Percentiles rank a stretch among this genome's conserved stretches.
phyloP scores from a whole-genome alignment of 2,797 vertebrate genomes.

The Pseudochirops corinnae region DNA sequence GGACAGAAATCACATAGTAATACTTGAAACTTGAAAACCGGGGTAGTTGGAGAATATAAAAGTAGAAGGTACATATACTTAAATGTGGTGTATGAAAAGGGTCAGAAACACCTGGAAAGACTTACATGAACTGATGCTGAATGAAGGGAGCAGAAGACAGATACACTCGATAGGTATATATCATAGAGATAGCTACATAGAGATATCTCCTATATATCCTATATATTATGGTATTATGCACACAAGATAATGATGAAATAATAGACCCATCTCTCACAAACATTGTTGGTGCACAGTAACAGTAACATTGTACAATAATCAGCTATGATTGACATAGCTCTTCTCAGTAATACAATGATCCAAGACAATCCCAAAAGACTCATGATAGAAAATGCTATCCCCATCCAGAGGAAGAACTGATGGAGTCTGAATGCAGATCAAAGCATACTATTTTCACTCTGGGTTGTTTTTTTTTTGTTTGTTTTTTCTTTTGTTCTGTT shows the following conservation, averaged over 20 bases:
- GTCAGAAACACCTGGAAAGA: slow-evolving; percentile 46
- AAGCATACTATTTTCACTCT: neutral
- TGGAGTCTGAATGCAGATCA: neutral
- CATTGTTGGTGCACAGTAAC: neutral
- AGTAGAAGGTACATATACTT: neutral
- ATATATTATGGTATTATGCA: neutral
- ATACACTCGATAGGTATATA: too few species aligned
- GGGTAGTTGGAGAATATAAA: neutral
- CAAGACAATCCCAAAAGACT: neutral
- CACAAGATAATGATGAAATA: neutral
- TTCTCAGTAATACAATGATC: neutral
- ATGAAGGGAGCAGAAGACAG: slow-evolving; percentile 57
- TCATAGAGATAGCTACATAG: too few species aligned
- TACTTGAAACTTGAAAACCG: too few species aligned
- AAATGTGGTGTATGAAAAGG: slow-evolving; percentile 31
- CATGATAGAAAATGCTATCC: neutral
- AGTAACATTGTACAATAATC: neutral
- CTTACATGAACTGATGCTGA: slow-evolving; percentile 72
- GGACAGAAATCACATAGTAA: too few species aligned
- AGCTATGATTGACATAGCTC: neutral
- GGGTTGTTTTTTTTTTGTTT: neutral
- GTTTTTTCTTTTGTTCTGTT: neutral
- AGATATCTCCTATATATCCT: neutral
- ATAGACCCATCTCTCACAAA: neutral
- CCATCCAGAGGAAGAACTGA: neutral